phyloP scores from a whole-genome alignment of 2,113 vertebrate genomes.

The Erythrolamprus reginae region DNA sequence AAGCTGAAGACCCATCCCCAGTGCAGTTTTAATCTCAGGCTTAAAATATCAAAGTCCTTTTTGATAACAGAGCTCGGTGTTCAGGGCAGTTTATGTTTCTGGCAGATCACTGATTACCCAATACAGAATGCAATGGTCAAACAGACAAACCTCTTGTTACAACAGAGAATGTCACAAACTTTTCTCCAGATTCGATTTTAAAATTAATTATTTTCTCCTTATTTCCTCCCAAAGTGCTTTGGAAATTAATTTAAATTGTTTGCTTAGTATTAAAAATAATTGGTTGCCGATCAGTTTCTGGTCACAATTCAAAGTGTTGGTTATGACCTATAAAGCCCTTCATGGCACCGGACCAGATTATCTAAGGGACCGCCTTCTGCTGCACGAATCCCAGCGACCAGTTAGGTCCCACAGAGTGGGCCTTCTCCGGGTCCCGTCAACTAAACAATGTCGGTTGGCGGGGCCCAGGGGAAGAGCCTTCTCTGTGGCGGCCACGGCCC shows the following conservation, averaged over 20 bases:
- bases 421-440: too few relatives aligned
- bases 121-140: neutral
- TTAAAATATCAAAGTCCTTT: neutral
- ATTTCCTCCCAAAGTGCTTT: neutral
- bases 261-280: neutral
- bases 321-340: too few relatives aligned
- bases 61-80: neutral
- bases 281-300: too few relatives aligned
- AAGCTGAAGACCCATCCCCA: too few relatives aligned
- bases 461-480: too few relatives aligned
- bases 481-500: too few relatives aligned
- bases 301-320: too few relatives aligned
- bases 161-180: neutral
- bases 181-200: neutral
- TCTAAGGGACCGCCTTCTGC: too few relatives aligned
- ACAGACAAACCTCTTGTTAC: neutral
- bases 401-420: too few relatives aligned
- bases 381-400: too few relatives aligned
- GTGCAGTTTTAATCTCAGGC: neutral
- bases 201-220: neutral
- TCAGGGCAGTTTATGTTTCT: neutral
- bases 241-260: neutral
- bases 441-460: too few relatives aligned
- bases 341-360: too few relatives aligned
- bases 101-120: neutral